Conservation (phyloP, 2,113 vertebrate genomes). For the Vireo altiloquus region DNA sequence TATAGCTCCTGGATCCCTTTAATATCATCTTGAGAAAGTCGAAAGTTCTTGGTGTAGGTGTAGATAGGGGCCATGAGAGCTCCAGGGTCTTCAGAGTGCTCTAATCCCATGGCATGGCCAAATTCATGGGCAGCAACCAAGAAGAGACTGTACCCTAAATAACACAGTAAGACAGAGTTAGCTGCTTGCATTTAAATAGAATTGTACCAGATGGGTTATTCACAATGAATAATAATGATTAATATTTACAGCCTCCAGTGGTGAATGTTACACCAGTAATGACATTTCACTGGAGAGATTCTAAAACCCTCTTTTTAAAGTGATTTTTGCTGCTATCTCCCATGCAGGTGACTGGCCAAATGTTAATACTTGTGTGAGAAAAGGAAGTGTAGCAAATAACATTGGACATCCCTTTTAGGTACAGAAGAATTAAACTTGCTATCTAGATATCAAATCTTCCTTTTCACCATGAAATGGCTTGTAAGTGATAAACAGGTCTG, state of each 20-base stretch:
- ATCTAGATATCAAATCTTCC: not conserved
- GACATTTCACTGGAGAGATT: not conserved
- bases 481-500: not conserved
- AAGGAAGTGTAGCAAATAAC: not conserved
- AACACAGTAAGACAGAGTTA: not conserved
- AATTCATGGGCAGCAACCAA: constrained; percentile 97
- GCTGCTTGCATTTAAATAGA: not conserved
- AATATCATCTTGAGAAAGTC: constrained; percentile 90
- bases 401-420: not conserved
- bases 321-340: not conserved
- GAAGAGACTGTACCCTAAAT: constrained; percentile 94
- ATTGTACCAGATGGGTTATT: not conserved
- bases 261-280: not conserved
- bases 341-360: not conserved
- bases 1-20: constrained; percentile 96
- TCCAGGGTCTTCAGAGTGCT: constrained; percentile 93
- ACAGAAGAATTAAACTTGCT: not conserved
- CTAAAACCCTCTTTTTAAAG: not conserved
- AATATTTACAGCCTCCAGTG: not conserved
- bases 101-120: constrained; percentile 93
- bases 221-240: not conserved
- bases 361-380: not conserved
- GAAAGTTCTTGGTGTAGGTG: constrained; percentile 92
- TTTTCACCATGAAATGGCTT: not conserved
- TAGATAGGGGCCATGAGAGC: constrained; percentile 96